phyloP scores from a whole-genome alignment of 2,797 vertebrate species.

The Hippoglossus hippoglossus region DNA sequence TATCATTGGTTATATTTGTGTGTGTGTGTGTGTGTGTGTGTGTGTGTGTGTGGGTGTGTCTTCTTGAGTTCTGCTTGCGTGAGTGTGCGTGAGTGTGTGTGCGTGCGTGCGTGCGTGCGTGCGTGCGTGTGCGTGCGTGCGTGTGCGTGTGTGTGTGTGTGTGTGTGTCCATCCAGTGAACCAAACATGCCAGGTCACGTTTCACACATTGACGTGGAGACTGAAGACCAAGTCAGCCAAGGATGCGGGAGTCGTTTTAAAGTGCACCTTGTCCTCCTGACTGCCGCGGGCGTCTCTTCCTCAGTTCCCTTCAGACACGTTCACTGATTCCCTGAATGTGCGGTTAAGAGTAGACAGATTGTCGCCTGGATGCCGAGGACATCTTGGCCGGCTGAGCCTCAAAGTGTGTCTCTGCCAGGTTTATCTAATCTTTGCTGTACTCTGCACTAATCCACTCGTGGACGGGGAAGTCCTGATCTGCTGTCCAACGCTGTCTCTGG shows the following conservation, averaged over 20 bases:
- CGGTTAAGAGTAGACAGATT: constrained; percentile 21
- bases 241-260: constrained; percentile 13
- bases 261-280: constrained; percentile 2
- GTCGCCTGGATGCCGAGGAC: constrained; percentile 11
- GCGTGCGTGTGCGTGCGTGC: background rate
- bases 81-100: background rate
- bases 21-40: constrained; percentile 3
- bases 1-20: constrained; percentile 51
- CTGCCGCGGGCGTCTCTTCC: background rate
- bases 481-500: constrained; percentile 32
- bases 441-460: constrained; percentile 21
- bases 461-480: constrained; percentile 38
- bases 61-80: background rate
- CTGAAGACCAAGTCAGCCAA: constrained; percentile 25
- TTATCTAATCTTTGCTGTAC: constrained; percentile 56
- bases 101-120: constrained; percentile 12
- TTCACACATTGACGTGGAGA: constrained; percentile 42
- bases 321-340: background rate
- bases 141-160: constrained; percentile 13
- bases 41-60: constrained; percentile 1
- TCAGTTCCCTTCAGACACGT: background rate
- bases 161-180: constrained; percentile 15
- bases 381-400: constrained; percentile 37
- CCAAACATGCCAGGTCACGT: constrained; percentile 43
- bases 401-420: constrained; percentile 15